phyloP scores from a whole-genome alignment of 92 coral and sea anemone genomes.

The Pocillopora meandrina region DNA sequence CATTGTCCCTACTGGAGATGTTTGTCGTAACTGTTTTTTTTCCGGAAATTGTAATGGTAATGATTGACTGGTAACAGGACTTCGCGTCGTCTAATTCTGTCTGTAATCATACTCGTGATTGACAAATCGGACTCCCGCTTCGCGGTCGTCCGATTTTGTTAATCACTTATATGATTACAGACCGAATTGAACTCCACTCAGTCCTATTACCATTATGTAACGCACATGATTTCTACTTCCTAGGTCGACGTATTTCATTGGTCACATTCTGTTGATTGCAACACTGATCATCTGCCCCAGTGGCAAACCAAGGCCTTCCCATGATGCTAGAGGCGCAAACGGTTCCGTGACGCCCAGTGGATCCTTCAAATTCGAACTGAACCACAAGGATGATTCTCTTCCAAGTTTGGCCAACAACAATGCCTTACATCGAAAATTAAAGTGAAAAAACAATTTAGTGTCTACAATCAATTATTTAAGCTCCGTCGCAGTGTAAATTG shows the following conservation, averaged over 20 bases:
- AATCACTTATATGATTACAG: no score
- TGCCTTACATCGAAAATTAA: background rate
- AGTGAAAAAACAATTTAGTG: background rate
- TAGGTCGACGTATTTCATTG: constrained; percentile 82
- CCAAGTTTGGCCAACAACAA: constrained; percentile 15
- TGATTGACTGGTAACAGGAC: no score
- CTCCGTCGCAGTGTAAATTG: background rate
- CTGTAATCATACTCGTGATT: no score
- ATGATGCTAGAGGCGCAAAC: background rate
- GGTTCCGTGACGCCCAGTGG: constrained; percentile 9
- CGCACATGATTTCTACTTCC: background rate
- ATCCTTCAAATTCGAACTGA: background rate
- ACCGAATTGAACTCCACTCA: no score
- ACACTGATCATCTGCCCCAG: constrained; percentile 27
- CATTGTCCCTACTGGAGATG: no score
- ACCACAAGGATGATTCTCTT: background rate
- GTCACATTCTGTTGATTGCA: constrained; percentile 59
- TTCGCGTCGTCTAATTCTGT: no score
- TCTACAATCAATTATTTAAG: background rate
- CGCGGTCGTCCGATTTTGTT: no score
- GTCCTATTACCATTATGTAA: background rate
- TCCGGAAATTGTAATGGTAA: no score
- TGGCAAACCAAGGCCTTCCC: constrained; percentile 9
- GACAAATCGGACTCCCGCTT: no score
- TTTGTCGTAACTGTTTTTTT: no score